Evolutionary conservation across 2,797 vertebrate genomes (phyloP).

Genomic region (Myotis pilosus): DNA sequence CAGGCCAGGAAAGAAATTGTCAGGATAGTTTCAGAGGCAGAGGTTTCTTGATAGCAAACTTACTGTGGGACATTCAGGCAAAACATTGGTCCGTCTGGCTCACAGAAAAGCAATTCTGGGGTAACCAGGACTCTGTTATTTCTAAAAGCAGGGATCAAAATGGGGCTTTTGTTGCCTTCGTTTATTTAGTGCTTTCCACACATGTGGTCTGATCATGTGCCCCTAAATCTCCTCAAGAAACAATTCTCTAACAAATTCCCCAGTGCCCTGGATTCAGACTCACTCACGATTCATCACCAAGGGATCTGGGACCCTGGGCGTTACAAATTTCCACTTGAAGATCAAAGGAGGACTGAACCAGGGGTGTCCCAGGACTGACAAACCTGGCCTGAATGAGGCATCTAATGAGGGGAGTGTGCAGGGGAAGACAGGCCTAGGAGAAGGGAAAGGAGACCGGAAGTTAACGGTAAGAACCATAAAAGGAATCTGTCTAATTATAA

Average conservation of each 20-base stretch:
- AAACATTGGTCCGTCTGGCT: slow-evolving; percentile 35
- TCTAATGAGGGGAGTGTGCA: not conserved
- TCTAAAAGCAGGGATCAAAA: slow-evolving; percentile 54
- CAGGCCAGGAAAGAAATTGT: slow-evolving; percentile 38
- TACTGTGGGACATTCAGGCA: slow-evolving; percentile 4
- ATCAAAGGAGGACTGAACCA: not conserved
- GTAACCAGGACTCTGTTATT: slow-evolving; percentile 30
- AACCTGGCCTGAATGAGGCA: not conserved
- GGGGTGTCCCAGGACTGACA: not conserved
- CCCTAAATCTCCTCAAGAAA: slow-evolving; percentile 54
- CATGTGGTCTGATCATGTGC: slow-evolving; percentile 42
- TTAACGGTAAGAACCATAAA: not conserved
- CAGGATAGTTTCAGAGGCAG: slow-evolving; percentile 45
- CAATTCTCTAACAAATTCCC: not conserved
- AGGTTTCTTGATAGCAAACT: slow-evolving; percentile 35
- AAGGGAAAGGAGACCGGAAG: not conserved
- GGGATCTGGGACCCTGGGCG: not conserved
- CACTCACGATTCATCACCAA: not conserved
- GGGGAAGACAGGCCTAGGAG: not conserved
- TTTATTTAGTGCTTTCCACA: slow-evolving; percentile 45
- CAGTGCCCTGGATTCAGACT: not conserved
- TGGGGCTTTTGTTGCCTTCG: not conserved
- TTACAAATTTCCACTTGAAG: not conserved
- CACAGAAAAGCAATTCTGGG: slow-evolving; percentile 54
- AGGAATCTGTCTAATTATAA: not conserved